Base-by-base conservation (phyloP, 2,113 vertebrate genomes). In the Agapornis roseicollis region DNA sequence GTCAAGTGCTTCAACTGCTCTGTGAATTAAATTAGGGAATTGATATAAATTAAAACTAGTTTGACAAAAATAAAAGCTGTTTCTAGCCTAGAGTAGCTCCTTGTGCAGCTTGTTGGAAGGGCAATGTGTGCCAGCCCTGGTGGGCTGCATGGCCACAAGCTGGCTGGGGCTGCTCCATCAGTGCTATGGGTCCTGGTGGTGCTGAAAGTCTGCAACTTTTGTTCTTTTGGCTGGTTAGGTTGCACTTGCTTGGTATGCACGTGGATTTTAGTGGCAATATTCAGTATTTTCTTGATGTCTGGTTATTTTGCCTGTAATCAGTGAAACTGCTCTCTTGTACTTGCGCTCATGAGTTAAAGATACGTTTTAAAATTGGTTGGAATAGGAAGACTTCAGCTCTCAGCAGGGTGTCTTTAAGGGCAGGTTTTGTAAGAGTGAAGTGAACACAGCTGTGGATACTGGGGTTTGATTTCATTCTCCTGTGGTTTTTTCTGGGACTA, bases 141-240 rank as follows among this genome's bases (percentile, higher is more conserved):
- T 25, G 58, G 53, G 44, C 70, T 44, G 19, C 31, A 25, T 66
- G 61, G 42, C 25, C 61, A 37, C 1, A 2, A 37, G 29, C 23
- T 3, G 4, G 4, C 35, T 0, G 4, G 56, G 27, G 11, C 53
- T 22, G 31, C 25, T 66, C 50, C 11, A 2, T 78, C 55, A 50
- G 74, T 1, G 1, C 52, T 33, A 1, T 1, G 9, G 33, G 19
- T 42, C 1, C 0, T 31, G 64, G n/a, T 66, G 77, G 41, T 35
- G 22, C 35, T 29, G 35, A 31, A 61, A 56, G 58, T 25, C 60
- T 63, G 55, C 4, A 22, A n/a, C 58, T 70, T 10, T 10, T 77
- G 85, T 68, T 35, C 39, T 14, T 80, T 79, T 89, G 64, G 7
- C 29, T 93, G 41, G 1, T 49, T n/a, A 37, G 28, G 8, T 24